phyloP scores from a whole-genome alignment of 1,140 invertebrate genomes.

The Zaprionus nigranus region DNA sequence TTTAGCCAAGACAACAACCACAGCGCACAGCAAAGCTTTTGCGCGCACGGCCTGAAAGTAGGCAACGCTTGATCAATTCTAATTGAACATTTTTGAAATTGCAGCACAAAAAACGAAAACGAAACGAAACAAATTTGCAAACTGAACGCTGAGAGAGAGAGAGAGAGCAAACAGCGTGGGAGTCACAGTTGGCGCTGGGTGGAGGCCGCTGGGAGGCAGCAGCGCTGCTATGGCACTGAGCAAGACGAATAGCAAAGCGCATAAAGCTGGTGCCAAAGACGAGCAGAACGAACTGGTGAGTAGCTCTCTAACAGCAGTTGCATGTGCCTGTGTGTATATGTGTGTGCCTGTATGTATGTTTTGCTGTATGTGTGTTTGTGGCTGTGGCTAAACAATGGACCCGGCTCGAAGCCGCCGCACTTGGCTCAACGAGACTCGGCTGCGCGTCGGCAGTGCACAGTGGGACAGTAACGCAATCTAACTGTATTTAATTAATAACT shows the following conservation, averaged over 20 bases:
- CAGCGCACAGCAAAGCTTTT: neutral
- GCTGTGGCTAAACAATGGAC: slow-evolving; percentile 38
- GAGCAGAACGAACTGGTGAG: slow-evolving; percentile 77
- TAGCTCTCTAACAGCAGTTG: slow-evolving; percentile 23
- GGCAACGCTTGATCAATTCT: slow-evolving; percentile 5
- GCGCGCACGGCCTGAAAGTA: slow-evolving; percentile 30
- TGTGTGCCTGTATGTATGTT: slow-evolving; percentile 5
- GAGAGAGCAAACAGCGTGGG: slow-evolving; percentile 15
- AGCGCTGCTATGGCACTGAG: slow-evolving; percentile 67
- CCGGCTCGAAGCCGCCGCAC: slow-evolving; percentile 25
- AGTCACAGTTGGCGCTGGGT: neutral
- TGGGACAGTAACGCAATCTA: too few species aligned
- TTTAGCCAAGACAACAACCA: slow-evolving; percentile 34
- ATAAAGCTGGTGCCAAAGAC: slow-evolving; percentile 74
- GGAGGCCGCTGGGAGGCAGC: slow-evolving; percentile 14
- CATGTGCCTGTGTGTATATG: neutral
- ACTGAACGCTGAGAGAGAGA: neutral
- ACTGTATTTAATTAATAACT: too few species aligned
- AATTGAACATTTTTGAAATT: slow-evolving; percentile 15
- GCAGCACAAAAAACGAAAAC: slow-evolving; percentile 26
- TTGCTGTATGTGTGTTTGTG: slow-evolving; percentile 10
- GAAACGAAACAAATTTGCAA: neutral
- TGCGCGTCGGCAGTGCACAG: neutral
- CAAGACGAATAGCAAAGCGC: slow-evolving; percentile 62
- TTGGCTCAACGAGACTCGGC: slow-evolving; percentile 41